Base-by-base conservation (phyloP, 2,888 invertebrate genomes). In the Agrochola lychnidis region DNA sequence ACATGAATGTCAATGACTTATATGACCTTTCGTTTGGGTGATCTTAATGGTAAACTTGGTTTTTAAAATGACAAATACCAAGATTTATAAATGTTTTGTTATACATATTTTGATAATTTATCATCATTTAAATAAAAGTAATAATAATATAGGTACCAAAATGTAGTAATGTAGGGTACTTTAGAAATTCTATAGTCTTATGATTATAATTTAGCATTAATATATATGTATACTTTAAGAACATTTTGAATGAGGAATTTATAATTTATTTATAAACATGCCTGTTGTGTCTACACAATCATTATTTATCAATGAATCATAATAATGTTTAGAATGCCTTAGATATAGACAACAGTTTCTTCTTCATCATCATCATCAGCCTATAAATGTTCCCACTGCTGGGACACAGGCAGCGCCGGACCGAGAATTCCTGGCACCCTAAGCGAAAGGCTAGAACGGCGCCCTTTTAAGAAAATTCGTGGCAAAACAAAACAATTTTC, bases 1-100 rank as follows among this genome's bases (percentile, higher is more conserved):
- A 51, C n/a, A 64, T 40, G 25, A 66, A 76, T 81, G 76, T 80
- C 81, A 80, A 51, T 76, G 70, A 61, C 53, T 59, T 51, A 19
- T 42, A 22, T 75, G 59, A 80, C 67, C 81, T 81, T 81, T 81
- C 36, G 22, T 53, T 61, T 76, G 9, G 22, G 14, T 81, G 66
- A 67, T 80, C 56, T 67, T 76, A 56, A 78, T 79, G 73, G 64
- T 66, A 30, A 73, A 72, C 51, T 57, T 64, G 36, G 51, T 73
- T 64, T 53, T 53, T 61, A 25, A 53, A 79, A 66, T 79, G 19
- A 45, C 42, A 59, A 59, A 53, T 12, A 36, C 2, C 4, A 36
- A 51, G 30, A 30, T 45, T 48, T 40, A 57, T 70, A 48, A 48
- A 14, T 57, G n/a, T 64, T 16, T 42, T 57, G 30, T 78, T 78